phyloP scores from a whole-genome alignment of 2,797 vertebrate species.

The Myripristis jacobus region DNA sequence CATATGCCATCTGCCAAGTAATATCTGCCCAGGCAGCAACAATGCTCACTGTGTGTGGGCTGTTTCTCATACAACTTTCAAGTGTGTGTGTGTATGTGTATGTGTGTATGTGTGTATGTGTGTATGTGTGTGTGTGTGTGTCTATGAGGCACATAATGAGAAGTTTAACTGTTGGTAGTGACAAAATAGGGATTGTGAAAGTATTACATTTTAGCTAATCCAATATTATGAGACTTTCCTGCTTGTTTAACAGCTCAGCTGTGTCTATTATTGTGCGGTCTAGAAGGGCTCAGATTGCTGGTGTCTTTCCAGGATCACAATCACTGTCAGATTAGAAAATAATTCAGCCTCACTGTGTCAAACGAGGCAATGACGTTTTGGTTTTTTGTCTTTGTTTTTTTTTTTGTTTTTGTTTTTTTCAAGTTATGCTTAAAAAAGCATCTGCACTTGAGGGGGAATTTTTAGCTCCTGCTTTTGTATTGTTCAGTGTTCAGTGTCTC shows the following conservation, averaged over 20 bases:
- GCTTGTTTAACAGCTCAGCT: conserved; percentile 39
- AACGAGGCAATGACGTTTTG: conserved; percentile 28
- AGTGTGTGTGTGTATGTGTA: not conserved
- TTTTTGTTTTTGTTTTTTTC: no score
- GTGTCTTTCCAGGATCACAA: conserved; percentile 38
- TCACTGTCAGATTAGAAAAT: conserved; percentile 41
- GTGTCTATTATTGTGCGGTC: conserved; percentile 39
- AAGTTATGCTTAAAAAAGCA: conserved; percentile 25
- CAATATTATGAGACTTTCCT: conserved; percentile 25
- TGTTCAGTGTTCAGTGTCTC: conserved; percentile 17
- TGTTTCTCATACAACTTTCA: conserved; percentile 22
- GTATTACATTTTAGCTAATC: conserved; percentile 13
- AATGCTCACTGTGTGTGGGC: conserved; percentile 47
- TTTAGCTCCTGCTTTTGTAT: conserved; percentile 27
- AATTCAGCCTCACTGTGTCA: conserved; percentile 33
- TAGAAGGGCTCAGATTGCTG: conserved; percentile 30
- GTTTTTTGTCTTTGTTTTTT: no score
- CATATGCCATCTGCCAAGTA: conserved; percentile 28
- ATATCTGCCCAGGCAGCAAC: conserved; percentile 51
- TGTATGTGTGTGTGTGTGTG: no score
- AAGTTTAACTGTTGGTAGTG: not conserved
- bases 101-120: no score
- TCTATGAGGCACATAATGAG: no score
- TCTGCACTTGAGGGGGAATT: conserved; percentile 29
- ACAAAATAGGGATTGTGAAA: conserved; percentile 25